Conservation (phyloP, 53 echinoderm and acorn worm genomes). For the Holothuria scabra region DNA sequence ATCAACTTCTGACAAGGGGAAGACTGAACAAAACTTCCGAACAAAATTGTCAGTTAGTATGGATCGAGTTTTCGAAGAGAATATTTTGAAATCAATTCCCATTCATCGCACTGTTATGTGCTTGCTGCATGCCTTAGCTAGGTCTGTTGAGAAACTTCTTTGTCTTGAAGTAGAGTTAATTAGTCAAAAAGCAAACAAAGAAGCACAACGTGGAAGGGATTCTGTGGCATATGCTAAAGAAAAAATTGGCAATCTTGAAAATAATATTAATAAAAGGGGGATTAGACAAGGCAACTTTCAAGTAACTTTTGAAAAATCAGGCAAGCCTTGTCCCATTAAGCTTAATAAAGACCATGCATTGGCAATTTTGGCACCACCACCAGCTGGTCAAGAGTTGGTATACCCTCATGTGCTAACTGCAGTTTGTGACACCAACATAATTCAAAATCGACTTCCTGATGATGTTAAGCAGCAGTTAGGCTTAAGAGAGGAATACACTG, state of each 20-base stretch:
- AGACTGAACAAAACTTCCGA: conserved; percentile 36
- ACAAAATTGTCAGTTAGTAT: conserved; percentile 41
- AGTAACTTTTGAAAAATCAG: neutral
- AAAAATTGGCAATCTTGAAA: neutral
- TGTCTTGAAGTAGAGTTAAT: conserved; percentile 59
- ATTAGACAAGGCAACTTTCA: neutral
- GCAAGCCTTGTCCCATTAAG: conserved; percentile 5
- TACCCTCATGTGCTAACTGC: neutral
- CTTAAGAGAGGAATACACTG: too few species aligned
- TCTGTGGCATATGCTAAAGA: neutral
- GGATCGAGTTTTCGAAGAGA: conserved; percentile 2
- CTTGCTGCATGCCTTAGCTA: conserved; percentile 18
- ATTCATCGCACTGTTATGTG: neutral
- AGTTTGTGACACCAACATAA: too few species aligned
- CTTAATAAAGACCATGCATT: conserved; percentile 25
- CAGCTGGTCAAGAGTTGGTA: neutral
- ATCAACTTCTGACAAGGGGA: conserved; percentile 43
- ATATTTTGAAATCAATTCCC: neutral
- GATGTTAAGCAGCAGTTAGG: too few species aligned
- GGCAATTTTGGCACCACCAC: neutral
- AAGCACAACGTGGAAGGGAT: neutral
- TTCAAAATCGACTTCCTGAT: too few species aligned
- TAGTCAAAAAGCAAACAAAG: conserved; percentile 28
- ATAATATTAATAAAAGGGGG: conserved; percentile 18
- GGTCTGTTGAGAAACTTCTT: conserved; percentile 65